A percentile compares a stretch with the other conserved stretches of the same genome.
Evolutionary conservation across 35 echinoderm and acorn worm genomes (phyloP).

Genomic region (Eucidaris tribuloides): DNA sequence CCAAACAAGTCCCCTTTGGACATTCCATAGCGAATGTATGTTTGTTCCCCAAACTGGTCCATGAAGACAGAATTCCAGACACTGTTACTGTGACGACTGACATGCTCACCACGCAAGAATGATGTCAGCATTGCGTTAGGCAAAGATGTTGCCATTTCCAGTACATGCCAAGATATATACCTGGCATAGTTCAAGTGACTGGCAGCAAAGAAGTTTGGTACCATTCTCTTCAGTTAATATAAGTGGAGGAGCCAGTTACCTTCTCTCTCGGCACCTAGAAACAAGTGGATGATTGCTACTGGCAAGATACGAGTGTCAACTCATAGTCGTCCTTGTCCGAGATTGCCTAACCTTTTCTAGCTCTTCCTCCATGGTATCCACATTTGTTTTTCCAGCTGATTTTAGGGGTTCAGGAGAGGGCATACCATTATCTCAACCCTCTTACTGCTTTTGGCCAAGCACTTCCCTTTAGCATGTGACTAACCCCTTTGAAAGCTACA

Average conservation of each 20-base stretch:
- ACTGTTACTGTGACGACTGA: not conserved
- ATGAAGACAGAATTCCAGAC: not conserved
- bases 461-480: not conserved
- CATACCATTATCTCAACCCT: not conserved
- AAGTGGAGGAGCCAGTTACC: constrained; percentile 8
- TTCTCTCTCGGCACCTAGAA: constrained; percentile 4
- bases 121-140: not conserved
- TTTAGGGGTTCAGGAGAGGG: not conserved
- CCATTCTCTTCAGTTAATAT: constrained; percentile 21
- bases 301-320: constrained; percentile 12
- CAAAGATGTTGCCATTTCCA: not conserved
- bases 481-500: not conserved
- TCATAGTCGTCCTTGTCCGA: not conserved
- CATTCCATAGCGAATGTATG: no score
- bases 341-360: not conserved
- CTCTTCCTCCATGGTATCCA: not conserved
- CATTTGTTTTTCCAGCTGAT: not conserved
- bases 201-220: constrained; percentile 37
- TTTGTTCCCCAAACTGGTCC: no score
- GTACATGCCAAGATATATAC: not conserved
- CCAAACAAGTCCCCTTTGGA: no score
- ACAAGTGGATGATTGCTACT: constrained; percentile 6
- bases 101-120: constrained; percentile 23
- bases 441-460: not conserved
- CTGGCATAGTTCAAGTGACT: constrained; percentile 23